phyloP scores from a whole-genome alignment of 2,888 invertebrate genomes.

The Orchesellides sinensis region DNA sequence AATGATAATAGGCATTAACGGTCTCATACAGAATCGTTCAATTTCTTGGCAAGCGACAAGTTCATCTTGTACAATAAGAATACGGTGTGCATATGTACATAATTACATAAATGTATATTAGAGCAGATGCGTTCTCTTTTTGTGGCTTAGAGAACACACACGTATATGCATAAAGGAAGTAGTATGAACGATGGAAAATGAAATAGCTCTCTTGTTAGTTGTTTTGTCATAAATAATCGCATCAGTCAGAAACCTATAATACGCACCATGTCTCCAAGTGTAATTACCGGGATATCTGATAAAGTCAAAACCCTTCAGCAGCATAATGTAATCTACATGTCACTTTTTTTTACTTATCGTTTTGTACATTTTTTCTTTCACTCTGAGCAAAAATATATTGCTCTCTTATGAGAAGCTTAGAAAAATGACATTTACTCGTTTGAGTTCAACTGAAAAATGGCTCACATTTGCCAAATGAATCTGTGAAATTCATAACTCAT shows the following conservation, averaged over 20 bases:
- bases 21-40: too few species aligned
- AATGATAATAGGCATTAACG: too few species aligned
- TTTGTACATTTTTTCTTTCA: too few species aligned
- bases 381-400: too few species aligned
- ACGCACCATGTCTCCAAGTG: conserved; percentile 20
- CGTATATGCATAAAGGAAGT: not conserved
- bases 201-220: conserved; percentile 24
- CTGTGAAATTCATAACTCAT: conserved; percentile 55
- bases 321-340: not conserved
- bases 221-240: conserved; percentile 41
- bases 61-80: too few species aligned
- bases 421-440: conserved; percentile 44
- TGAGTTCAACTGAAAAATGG: conserved; percentile 53
- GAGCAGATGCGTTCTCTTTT: not conserved
- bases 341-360: too few species aligned
- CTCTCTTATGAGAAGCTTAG: not conserved
- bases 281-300: conserved; percentile 17
- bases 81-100: too few species aligned
- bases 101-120: not conserved
- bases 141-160: not conserved
- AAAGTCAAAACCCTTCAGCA: conserved; percentile 3
- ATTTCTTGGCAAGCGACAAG: not conserved
- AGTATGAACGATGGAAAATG: not conserved
- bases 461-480: conserved; percentile 45
- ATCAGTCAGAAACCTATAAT: not conserved